phyloP scores from a whole-genome alignment of 2,888 invertebrate genomes.

The Dolichomitus sp. region DNA sequence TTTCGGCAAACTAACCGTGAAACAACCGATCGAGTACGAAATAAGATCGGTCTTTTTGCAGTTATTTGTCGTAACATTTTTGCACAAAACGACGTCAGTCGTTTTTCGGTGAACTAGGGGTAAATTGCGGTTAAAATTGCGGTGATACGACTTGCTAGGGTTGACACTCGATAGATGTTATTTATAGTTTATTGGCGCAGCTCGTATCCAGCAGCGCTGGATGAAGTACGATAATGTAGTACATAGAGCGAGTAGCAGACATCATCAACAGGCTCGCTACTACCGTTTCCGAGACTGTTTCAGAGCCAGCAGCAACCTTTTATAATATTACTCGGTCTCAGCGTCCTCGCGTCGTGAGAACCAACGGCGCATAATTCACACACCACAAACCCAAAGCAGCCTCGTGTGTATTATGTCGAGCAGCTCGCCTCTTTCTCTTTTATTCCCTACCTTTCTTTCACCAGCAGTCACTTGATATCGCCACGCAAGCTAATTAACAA shows the following conservation, averaged over 20 bases:
- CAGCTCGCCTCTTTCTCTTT: slow-evolving; percentile 13
- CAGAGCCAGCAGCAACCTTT: slow-evolving; percentile 8
- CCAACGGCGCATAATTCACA: slow-evolving; percentile 51
- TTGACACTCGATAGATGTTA: slow-evolving; percentile 12
- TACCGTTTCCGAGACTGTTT: slow-evolving; percentile 21
- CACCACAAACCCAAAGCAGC: slow-evolving; percentile 13
- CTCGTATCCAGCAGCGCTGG: neutral
- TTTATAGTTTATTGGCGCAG: slow-evolving; percentile 28
- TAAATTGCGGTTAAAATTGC: no score
- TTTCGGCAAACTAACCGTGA: no score
- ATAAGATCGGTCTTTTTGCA: no score
- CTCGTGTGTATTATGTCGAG: slow-evolving; percentile 14
- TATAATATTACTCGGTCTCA: slow-evolving; percentile 39
- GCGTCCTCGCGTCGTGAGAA: slow-evolving; percentile 56
- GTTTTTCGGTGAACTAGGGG: no score
- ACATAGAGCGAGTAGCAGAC: neutral
- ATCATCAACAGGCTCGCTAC: neutral
- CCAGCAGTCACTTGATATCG: slow-evolving; percentile 21
- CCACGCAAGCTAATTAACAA: slow-evolving; percentile 50
- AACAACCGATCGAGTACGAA: no score
- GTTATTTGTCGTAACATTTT: no score
- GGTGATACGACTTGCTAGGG: slow-evolving; percentile 21
- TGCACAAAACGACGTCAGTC: no score
- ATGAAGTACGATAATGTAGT: neutral
- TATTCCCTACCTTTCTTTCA: slow-evolving; percentile 19